Percentiles rank a stretch among this genome's conserved stretches.
phyloP scores from a whole-genome alignment of 2,888 invertebrate species.

The Orchesella flavescens region DNA sequence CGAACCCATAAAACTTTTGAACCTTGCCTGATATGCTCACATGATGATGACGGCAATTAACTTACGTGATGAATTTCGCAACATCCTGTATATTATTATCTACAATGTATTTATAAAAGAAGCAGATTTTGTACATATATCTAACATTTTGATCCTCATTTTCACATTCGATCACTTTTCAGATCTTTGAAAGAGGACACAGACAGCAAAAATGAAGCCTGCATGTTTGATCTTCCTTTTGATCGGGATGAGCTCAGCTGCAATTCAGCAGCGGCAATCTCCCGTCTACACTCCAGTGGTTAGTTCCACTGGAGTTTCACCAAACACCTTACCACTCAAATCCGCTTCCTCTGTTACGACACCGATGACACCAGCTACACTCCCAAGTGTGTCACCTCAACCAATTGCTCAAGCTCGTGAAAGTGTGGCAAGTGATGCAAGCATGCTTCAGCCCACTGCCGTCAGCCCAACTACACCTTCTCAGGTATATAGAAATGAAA shows the following conservation, averaged over 20 bases:
- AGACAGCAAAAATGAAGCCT: slow-evolving; percentile 44
- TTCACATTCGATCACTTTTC: not conserved
- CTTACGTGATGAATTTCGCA: slow-evolving; percentile 43
- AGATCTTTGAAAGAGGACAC: not conserved
- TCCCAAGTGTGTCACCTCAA: slow-evolving; percentile 26
- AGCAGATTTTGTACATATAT: too few relatives aligned
- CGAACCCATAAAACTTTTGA: slow-evolving; percentile 19
- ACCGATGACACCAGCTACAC: slow-evolving; percentile 37
- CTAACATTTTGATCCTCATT: too few relatives aligned
- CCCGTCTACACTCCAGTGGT: slow-evolving; percentile 66
- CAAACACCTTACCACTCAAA: slow-evolving; percentile 22
- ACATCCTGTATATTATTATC: too few relatives aligned
- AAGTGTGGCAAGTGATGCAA: slow-evolving; percentile 49
- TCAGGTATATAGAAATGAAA: slow-evolving; percentile 36
- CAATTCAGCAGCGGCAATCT: slow-evolving; percentile 49
- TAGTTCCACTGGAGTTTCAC: slow-evolving; percentile 44
- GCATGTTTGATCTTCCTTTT: slow-evolving; percentile 43
- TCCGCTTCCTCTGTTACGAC: not conserved
- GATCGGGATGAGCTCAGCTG: slow-evolving; percentile 59
- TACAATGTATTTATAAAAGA: not conserved
- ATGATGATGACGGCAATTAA: not conserved
- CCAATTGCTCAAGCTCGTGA: slow-evolving; percentile 62
- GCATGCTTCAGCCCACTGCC: slow-evolving; percentile 41
- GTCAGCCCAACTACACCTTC: slow-evolving; percentile 52
- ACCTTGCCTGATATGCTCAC: not conserved